A percentile compares a stretch with the other conserved stretches of the same genome.
Evolutionary conservation across 2,888 invertebrate species (phyloP).

Genomic region (Apomyelois bistriatella): DNA sequence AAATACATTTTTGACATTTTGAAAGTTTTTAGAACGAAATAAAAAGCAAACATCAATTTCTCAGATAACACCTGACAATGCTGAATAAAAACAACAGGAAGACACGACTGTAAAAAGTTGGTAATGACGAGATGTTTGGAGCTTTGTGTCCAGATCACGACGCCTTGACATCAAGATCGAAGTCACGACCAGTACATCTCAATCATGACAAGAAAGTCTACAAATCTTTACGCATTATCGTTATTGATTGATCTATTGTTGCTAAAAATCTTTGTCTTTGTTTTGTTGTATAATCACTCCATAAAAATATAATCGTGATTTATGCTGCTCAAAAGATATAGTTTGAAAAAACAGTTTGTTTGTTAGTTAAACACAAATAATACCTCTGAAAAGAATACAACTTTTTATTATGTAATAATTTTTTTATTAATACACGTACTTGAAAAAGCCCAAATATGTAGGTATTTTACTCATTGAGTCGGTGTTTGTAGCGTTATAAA

Average conservation of each 20-base stretch:
- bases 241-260: constrained; percentile 4
- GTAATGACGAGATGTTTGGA: constrained; percentile 17
- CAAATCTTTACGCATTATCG: constrained; percentile 6
- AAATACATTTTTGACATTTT: no score
- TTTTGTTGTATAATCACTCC: constrained; percentile 1
- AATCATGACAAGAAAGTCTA: constrained; percentile 7
- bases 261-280: not conserved
- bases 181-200: constrained; percentile 33
- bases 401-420: no score
- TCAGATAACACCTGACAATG: not conserved
- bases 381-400: no score
- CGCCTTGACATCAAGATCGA: constrained; percentile 25
- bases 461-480: no score
- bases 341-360: no score
- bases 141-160: constrained; percentile 18
- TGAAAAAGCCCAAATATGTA: no score
- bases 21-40: no score
- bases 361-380: no score
- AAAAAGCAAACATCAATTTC: not conserved
- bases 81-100: constrained; percentile 6
- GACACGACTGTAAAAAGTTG: not conserved
- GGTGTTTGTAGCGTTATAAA: no score
- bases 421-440: no score
- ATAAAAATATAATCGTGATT: not conserved
- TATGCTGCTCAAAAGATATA: no score